Evolutionary conservation across 2,797 vertebrate genomes (phyloP), one percentile per base, ranked within the genome.

Genomic region (Falco berigora): DNA sequence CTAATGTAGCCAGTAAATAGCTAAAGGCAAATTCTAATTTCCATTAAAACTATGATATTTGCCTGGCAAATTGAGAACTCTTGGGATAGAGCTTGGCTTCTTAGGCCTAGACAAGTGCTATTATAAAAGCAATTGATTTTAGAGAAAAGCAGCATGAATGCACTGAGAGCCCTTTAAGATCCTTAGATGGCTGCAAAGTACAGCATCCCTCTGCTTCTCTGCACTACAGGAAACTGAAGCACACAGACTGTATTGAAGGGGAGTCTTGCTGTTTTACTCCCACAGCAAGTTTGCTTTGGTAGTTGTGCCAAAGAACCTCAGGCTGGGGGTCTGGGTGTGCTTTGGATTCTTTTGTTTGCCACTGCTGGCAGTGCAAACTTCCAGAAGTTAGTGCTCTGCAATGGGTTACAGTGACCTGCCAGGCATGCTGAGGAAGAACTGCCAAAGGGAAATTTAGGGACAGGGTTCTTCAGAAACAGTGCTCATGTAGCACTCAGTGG

Each of bases 11-110:
- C 79, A 79, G 77, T 85, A 95, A 94, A 88, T 82, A 89, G 84
- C 80, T 94, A 53, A 95, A 86, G 59, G 58, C 38, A 95, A 92
- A 84, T 82, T 84, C 55, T 73, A 4, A 66, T 95, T 96, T 78
- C 55, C 55, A 61, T 93, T 91, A 89, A 86, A 84, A 66, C 42
- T 81, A 67, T 88, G 47, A 63, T 88, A 88, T 94, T 95, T 96
- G 47, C 80, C 77, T 91, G 80, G 42, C 71, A 92, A 69, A 82
- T 49, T 66, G 83, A 89, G 63, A 92, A 82, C 55, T 84, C 42
- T 14, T 84, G 55, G 76, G 69, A 47, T n/a, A 68, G 55, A 75
- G 5, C 72, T 83, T 72, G 62, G 32, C 76, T 93, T 80, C 72
- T 93, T 3, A 3, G 0, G 8, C 22, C 44, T 50, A 63, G 66